phyloP scores from a whole-genome alignment of 2,888 invertebrate genomes.

The Scaeva pyrastri region DNA sequence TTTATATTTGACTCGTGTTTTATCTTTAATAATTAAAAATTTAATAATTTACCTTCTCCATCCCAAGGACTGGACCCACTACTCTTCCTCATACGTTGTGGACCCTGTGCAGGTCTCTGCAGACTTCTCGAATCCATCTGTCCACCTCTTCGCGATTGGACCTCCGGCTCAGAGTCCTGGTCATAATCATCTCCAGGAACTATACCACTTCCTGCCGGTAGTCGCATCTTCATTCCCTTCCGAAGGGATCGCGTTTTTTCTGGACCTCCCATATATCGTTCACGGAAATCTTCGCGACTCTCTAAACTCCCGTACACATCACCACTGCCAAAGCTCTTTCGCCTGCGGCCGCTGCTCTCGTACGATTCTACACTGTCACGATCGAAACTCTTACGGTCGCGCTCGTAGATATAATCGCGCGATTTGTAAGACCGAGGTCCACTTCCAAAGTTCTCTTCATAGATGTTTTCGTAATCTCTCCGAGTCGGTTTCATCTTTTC shows the following conservation, averaged over 20 bases:
- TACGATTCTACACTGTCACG: constrained; percentile 84
- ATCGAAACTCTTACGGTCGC: constrained; percentile 83
- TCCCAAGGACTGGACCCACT: constrained; percentile 86
- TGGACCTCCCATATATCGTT: constrained; percentile 81
- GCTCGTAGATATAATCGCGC: constrained; percentile 82
- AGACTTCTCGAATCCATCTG: constrained; percentile 80
- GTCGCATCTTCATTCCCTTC: constrained; percentile 81
- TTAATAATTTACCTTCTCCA: constrained; percentile 81
- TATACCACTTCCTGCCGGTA: constrained; percentile 57
- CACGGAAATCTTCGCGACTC: constrained; percentile 83
- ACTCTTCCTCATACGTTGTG: constrained; percentile 82
- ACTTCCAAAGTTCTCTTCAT: constrained; percentile 78
- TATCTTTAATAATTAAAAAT: not conserved
- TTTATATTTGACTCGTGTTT: not conserved
- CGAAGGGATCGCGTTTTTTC: constrained; percentile 82
- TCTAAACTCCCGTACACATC: constrained; percentile 84
- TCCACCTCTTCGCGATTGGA: constrained; percentile 78
- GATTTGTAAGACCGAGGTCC: constrained; percentile 77
- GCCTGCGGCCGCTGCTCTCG: constrained; percentile 81
- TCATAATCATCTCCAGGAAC: constrained; percentile 85
- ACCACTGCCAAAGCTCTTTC: constrained; percentile 83
- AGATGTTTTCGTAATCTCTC: constrained; percentile 82
- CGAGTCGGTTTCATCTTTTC: constrained; percentile 76
- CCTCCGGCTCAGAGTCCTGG: constrained; percentile 85
- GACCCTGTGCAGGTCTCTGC: constrained; percentile 80